Percentiles rank a stretch among this genome's conserved stretches.
phyloP scores from a whole-genome alignment of 2,113 vertebrate genomes.

The Tricholaema leucomelas region DNA sequence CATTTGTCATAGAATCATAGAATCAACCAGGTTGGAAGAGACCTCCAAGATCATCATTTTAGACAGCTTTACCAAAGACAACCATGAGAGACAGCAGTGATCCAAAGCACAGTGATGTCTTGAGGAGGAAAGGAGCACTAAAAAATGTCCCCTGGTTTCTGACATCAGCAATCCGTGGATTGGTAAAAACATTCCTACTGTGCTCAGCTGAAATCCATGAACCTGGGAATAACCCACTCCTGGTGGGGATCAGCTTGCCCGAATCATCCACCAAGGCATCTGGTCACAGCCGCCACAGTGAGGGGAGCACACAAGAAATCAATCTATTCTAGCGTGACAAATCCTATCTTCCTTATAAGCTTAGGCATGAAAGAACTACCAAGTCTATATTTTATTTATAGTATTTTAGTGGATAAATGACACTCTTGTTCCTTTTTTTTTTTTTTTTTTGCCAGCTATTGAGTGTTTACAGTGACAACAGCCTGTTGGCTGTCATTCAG shows the following conservation, averaged over 20 bases:
- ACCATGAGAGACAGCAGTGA: neutral
- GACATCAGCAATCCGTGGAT: neutral
- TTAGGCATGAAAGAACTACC: slow-evolving; percentile 21
- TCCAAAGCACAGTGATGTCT: neutral
- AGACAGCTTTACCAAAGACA: neutral
- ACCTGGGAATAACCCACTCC: neutral
- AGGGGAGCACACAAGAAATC: neutral
- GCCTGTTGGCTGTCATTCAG: slow-evolving; percentile 28
- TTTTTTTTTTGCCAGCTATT: neutral
- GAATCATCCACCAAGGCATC: neutral
- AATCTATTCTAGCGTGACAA: neutral
- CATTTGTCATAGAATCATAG: neutral
- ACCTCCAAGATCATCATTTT: too few species aligned
- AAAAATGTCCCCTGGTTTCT: neutral
- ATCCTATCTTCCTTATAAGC: neutral
- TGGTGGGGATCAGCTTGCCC: neutral
- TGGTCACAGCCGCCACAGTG: neutral
- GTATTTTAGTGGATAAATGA: slow-evolving; percentile 36
- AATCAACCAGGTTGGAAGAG: too few species aligned
- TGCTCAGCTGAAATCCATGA: neutral
- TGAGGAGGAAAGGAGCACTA: neutral
- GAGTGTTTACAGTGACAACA: slow-evolving; percentile 34
- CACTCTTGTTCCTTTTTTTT: neutral
- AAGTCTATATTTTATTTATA: slow-evolving; percentile 29
- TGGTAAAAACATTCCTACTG: neutral